phyloP scores from a whole-genome alignment of 1,140 invertebrate genomes.

The Eciton burchellii region DNA sequence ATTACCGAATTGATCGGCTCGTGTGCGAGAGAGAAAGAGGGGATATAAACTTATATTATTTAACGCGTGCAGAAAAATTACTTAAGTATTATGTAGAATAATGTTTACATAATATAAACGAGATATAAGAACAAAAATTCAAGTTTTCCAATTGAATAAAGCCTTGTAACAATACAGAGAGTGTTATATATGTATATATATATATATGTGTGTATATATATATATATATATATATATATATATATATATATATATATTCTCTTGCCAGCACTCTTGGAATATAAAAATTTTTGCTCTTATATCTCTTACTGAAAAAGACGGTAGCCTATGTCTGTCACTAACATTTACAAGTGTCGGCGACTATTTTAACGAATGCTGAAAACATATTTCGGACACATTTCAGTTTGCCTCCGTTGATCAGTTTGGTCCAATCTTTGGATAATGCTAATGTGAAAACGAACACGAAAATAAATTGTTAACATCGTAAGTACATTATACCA shows the following conservation, averaged over 20 bases:
- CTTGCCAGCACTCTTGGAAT: background rate
- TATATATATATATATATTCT: too few relatives aligned
- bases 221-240: too few relatives aligned
- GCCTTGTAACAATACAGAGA: background rate
- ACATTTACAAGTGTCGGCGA: background rate
- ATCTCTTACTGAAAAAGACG: background rate
- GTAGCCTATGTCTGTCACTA: background rate
- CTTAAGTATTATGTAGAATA: constrained; percentile 2
- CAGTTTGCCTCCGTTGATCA: background rate
- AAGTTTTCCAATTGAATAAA: background rate
- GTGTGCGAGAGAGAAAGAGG: constrained; percentile 17
- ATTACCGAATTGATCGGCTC: constrained; percentile 42
- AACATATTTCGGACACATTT: background rate
- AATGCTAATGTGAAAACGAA: constrained; percentile 4
- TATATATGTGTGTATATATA: too few relatives aligned
- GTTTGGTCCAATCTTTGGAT: constrained; percentile 24
- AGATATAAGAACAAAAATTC: constrained; percentile 9
- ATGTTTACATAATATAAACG: background rate
- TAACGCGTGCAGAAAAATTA: background rate
- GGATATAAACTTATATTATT: constrained; percentile 16
- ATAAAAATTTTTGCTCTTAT: constrained; percentile 5
- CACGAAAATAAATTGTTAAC: constrained; percentile 22
- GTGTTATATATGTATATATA: too few relatives aligned
- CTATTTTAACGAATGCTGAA: background rate
- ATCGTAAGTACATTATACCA: constrained; percentile 58